Conservation (phyloP, 2,797 vertebrate genomes). For the Avahi laniger region DNA sequence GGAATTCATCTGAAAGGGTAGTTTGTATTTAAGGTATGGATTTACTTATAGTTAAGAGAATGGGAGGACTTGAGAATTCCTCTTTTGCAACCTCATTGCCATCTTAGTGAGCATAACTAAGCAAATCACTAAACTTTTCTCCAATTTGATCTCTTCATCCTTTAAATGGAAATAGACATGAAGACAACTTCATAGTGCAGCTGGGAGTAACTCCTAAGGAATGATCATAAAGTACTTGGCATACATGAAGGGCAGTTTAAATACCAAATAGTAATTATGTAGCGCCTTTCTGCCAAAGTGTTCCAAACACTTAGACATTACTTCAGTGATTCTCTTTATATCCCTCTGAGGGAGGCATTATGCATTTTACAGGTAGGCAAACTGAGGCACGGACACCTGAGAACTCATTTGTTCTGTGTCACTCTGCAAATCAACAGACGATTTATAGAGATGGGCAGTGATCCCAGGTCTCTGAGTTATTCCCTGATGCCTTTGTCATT, state of each 20-base stretch:
- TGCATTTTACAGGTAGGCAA: slow-evolving; percentile 65
- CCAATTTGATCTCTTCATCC: neutral
- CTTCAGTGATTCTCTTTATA: slow-evolving; percentile 67
- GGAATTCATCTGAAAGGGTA: neutral
- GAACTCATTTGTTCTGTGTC: slow-evolving; percentile 42
- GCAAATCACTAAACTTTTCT: neutral
- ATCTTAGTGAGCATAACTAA: neutral
- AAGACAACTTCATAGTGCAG: slow-evolving; percentile 50
- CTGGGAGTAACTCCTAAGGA: slow-evolving; percentile 65
- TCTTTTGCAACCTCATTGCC: neutral
- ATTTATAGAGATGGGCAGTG: slow-evolving; percentile 24
- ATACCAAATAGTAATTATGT: slow-evolving; percentile 78
- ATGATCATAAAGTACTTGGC: slow-evolving; percentile 75
- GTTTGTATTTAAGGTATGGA: neutral
- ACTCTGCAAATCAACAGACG: slow-evolving; percentile 32
- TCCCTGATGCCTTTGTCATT: slow-evolving; percentile 11
- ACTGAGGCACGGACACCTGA: slow-evolving; percentile 58
- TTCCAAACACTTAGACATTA: slow-evolving; percentile 73
- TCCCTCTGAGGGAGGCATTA: slow-evolving; percentile 42
- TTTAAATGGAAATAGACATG: slow-evolving; percentile 43
- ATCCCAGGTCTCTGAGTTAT: slow-evolving; percentile 24
- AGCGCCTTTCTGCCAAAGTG: slow-evolving; percentile 75
- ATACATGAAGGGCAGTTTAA: slow-evolving; percentile 66
- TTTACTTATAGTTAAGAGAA: neutral
- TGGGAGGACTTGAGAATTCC: neutral